Evolutionary conservation across 2,797 vertebrate species (phyloP).

Genomic region (Acipenser transmontanus): DNA sequence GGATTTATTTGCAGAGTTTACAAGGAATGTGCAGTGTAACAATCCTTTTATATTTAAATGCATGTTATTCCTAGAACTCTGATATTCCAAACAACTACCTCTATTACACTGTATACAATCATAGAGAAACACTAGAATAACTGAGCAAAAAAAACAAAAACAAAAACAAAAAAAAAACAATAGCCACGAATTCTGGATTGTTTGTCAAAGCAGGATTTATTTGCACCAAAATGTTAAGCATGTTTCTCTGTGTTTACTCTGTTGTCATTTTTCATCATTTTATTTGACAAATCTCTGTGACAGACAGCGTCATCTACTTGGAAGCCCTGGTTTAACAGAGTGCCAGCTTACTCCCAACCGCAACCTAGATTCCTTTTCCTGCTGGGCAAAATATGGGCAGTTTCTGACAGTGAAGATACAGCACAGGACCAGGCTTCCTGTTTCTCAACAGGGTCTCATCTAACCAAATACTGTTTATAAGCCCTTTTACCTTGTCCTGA

Average conservation of each 20-base stretch:
- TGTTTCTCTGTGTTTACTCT: background rate
- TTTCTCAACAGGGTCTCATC: background rate
- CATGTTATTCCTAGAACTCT: background rate
- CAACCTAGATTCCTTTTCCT: no score
- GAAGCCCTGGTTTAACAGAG: background rate
- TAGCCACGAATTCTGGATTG: background rate
- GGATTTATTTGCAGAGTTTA: background rate
- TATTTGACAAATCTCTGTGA: slow-evolving; percentile 8
- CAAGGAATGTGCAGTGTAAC: background rate
- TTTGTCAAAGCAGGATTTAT: background rate
- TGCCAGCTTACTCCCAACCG: no score
- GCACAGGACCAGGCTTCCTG: background rate
- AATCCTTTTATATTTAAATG: background rate
- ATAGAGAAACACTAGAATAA: no score
- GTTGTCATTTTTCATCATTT: background rate
- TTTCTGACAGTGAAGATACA: background rate
- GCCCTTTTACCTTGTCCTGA: no score
- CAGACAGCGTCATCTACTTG: slow-evolving; percentile 11
- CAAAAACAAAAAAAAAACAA: no score
- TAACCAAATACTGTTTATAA: background rate
- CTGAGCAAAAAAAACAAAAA: no score
- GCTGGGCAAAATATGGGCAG: no score
- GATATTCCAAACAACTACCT: background rate
- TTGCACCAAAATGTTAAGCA: background rate
- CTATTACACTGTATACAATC: background rate